A percentile compares a stretch with the other conserved stretches of the same genome.
These are phyloP conservation scores for Mesopsocus fuscifrons DNA, from an alignment of 2,888 invertebrate species.

Conservation along the genomic window DNA sequence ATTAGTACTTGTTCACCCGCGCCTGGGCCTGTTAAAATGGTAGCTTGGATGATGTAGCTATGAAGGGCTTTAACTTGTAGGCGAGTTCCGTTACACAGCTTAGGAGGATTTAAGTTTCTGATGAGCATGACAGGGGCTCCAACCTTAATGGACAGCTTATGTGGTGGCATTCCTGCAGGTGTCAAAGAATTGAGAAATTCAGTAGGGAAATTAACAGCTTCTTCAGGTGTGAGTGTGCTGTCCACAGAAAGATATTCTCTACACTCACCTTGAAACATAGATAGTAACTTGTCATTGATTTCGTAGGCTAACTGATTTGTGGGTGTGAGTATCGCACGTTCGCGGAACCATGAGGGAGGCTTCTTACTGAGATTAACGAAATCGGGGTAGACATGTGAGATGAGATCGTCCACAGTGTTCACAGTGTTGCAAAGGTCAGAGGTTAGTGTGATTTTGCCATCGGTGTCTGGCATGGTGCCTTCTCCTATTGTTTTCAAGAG, in stretches of 20 bases:
- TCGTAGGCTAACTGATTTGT: constrained; percentile 7
- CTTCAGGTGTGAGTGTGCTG: constrained; percentile 4
- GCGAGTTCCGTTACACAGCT: constrained; percentile 18
- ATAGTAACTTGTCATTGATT: constrained; percentile 11
- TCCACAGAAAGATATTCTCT: constrained; percentile 5
- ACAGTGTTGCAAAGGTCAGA: background rate
- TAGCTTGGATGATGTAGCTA: constrained; percentile 14
- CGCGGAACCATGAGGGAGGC: constrained; percentile 9
- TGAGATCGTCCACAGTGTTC: constrained; percentile 2
- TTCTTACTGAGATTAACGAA: background rate
- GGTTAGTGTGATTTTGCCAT: background rate
- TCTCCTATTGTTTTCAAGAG: background rate
- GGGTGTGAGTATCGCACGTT: constrained; percentile 13
- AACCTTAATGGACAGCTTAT: constrained; percentile 15
- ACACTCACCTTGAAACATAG: constrained; percentile 11
- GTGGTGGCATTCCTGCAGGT: constrained; percentile 15
- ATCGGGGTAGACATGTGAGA: background rate
- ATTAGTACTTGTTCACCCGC: constrained; percentile 12
- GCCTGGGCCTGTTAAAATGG: constrained; percentile 10
- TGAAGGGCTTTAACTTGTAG: constrained; percentile 15
- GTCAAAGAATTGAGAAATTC: constrained; percentile 17
- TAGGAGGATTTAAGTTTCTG: constrained; percentile 17
- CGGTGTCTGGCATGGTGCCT: background rate
- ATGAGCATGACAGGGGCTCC: constrained; percentile 17
- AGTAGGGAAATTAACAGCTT: constrained; percentile 16